A percentile compares a stretch with the other conserved stretches of the same genome.
These are phyloP conservation scores for Eudyptes chrysolophus DNA, from an alignment of 2,113 vertebrate genomes.

Conservation along the genomic window DNA sequence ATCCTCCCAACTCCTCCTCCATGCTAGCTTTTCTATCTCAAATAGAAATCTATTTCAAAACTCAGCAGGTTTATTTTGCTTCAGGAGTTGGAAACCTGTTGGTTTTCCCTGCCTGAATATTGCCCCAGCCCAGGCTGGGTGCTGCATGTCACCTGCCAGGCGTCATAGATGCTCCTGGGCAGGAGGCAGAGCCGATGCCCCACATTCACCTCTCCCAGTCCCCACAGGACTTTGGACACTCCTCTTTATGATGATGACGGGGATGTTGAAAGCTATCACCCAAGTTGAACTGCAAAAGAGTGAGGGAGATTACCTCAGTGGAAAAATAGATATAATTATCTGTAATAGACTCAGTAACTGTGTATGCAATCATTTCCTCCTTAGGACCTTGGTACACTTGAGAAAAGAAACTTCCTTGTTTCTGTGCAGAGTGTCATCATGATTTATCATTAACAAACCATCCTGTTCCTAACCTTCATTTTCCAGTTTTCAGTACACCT, in stretches of 20 bases:
- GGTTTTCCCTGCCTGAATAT: neutral
- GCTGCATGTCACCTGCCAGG: neutral
- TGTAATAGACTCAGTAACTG: neutral
- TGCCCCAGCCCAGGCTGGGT: neutral
- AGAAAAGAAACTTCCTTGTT: conserved; percentile 24
- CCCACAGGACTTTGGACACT: conserved; percentile 5
- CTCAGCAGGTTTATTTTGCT: neutral
- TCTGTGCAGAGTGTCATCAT: neutral
- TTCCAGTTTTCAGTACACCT: neutral
- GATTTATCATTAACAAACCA: neutral
- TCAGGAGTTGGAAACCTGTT: neutral
- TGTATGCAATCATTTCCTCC: neutral
- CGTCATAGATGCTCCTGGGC: neutral
- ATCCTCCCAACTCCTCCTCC: neutral
- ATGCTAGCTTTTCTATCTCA: neutral
- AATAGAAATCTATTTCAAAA: neutral
- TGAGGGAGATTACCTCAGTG: neutral
- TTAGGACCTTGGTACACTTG: neutral
- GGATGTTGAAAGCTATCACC: conserved; percentile 22
- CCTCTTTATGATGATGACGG: neutral
- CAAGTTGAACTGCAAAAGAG: neutral
- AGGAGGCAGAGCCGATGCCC: neutral
- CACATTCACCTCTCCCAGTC: neutral
- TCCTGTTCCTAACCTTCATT: neutral
- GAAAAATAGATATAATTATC: conserved; percentile 23